Base-by-base conservation (phyloP, 2,888 invertebrate species). In the Melinopterus prodromus region DNA sequence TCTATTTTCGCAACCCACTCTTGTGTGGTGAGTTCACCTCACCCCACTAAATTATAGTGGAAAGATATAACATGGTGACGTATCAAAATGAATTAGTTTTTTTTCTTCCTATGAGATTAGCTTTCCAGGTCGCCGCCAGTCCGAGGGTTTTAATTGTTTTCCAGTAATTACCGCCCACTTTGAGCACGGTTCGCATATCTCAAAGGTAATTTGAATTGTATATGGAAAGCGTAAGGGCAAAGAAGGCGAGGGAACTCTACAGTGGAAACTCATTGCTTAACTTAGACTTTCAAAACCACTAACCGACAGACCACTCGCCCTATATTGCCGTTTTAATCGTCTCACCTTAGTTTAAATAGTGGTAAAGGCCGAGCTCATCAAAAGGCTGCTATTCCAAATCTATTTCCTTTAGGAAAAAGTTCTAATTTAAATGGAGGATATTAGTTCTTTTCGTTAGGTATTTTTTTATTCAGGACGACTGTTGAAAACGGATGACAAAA, bases 241-340 rank as follows among this genome's bases (percentile, higher is more conserved):
- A 53, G 53, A 53, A 53, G 53, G 53, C 26, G 26, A 1, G 26
- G 26, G 3, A 26, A 26, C 26, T 26, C 26, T 3, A 26, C 3
- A 3, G 26, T 26, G 26, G 26, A 26, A 26, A 26, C 26, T 1
- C 26, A 26, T 26, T 26, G 12, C 53, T 53, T 53, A 53, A 12
- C 53, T 53, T 53, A 53, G 53, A 53, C 53, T 53, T 53, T 53
- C 53, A 53, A 53, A 53, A 53, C 53, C 53, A 53, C 53, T 53
- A 53, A 53, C 53, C 1, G 5, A 53, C 7, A 53, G 53, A 26
- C 53, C 53, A 53, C 53, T 53, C 53, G 5, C 53, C 5, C 53
- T 53, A 53, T 53, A 53, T 53, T 53, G 53, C 53, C 53, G 53
- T 12, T 53, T 53, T 53, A 53, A 53, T 53, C 53, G 53, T 12